Conservation (phyloP, 2,113 vertebrate genomes). For the Passer montanus region DNA sequence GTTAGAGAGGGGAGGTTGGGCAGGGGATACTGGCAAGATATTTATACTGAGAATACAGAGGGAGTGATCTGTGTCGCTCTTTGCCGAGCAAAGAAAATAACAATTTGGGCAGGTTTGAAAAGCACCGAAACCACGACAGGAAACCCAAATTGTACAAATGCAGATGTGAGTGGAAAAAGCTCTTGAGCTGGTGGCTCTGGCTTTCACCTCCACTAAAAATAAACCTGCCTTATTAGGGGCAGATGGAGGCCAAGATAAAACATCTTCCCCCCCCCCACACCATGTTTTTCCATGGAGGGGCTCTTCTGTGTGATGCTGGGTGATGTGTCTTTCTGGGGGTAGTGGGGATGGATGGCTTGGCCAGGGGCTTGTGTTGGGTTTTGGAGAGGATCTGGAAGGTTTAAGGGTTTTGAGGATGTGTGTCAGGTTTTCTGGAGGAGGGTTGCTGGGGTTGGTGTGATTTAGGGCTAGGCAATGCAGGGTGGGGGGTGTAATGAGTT, state of each 20-base stretch:
- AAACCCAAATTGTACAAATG: slow-evolving; percentile 66
- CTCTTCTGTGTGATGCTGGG: neutral
- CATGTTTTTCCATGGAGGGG: neutral
- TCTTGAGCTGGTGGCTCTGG: slow-evolving; percentile 42
- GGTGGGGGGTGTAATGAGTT: neutral
- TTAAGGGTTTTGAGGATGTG: neutral
- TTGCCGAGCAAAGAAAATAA: slow-evolving; percentile 1
- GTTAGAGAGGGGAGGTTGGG: neutral
- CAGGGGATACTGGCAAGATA: neutral
- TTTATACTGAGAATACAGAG: neutral
- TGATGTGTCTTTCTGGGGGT: neutral
- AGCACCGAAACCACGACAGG: slow-evolving; percentile 59
- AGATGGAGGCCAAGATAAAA: slow-evolving; percentile 38
- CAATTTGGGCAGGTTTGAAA: slow-evolving; percentile 47
- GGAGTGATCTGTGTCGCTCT: neutral
- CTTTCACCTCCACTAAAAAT: slow-evolving; percentile 76
- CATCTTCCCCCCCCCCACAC: neutral
- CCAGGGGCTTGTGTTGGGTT: neutral
- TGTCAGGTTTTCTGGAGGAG: neutral
- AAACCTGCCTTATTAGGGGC: slow-evolving; percentile 61
- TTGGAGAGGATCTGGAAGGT: neutral
- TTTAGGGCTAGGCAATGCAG: neutral
- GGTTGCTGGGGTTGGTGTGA: neutral
- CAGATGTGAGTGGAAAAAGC: slow-evolving; percentile 72
- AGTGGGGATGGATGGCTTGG: neutral